Conservation (phyloP, 2,113 vertebrate species). For the human (Homo sapiens) region DNA sequence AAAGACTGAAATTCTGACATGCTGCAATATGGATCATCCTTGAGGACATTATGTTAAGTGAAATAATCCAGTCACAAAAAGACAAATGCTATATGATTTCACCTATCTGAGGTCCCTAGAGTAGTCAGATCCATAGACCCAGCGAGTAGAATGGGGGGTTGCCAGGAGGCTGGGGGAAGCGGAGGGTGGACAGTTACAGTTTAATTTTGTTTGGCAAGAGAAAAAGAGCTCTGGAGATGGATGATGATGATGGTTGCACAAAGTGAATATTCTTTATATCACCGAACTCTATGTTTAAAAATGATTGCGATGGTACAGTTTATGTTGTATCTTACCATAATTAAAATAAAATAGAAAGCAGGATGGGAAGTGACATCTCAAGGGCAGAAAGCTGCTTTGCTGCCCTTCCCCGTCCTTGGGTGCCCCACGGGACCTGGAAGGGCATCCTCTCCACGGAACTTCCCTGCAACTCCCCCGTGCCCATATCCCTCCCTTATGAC, state of each 20-base stretch:
- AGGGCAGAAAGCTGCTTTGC: not conserved
- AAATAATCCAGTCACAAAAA: not conserved
- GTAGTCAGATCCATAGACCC: not conserved
- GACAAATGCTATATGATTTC: not conserved
- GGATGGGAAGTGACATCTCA: not conserved
- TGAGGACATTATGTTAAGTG: not conserved
- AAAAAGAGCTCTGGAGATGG: not conserved
- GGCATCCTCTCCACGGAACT: not conserved
- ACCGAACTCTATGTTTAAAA: not conserved
- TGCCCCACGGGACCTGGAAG: rapidly evolving
- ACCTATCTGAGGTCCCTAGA: not conserved
- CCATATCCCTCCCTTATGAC: rapidly evolving
- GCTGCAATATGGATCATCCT: not conserved
- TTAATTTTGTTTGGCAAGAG: not conserved
- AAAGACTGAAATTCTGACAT: not conserved
- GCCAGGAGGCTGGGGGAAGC: not conserved
- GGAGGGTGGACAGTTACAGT: not conserved
- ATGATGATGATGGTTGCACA: not conserved
- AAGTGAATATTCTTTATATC: not conserved
- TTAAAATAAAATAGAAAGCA: not conserved
- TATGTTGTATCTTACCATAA: not conserved
- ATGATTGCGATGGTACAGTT: not conserved
- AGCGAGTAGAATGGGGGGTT: not conserved
- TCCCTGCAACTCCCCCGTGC: rapidly evolving
- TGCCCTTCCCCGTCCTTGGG: not conserved